These are phyloP conservation scores for Synergus itoensis DNA, from an alignment of 2,888 invertebrate species.

Conservation along the genomic window DNA sequence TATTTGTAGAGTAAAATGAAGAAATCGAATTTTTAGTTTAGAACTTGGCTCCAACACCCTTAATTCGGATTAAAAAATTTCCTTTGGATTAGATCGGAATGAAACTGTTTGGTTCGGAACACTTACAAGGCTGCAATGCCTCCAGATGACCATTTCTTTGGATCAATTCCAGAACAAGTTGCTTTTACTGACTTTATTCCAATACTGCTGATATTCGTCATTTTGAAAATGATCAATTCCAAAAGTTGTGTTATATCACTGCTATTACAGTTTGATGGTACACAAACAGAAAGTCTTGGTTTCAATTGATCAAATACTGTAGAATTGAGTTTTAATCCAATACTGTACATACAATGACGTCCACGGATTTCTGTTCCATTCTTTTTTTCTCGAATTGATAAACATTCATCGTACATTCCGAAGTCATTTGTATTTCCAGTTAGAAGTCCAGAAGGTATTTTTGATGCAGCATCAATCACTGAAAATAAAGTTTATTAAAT, in stretches of 20 bases:
- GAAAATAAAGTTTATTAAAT: neutral
- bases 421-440: constrained; percentile 76
- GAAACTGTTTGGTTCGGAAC: neutral
- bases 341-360: constrained; percentile 74
- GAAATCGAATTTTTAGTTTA: too few relatives aligned
- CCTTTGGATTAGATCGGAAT: too few relatives aligned
- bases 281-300: constrained; percentile 67
- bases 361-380: constrained; percentile 70
- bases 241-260: constrained; percentile 63
- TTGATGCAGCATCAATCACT: constrained; percentile 25
- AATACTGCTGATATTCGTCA: constrained; percentile 18
- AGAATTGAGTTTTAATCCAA: neutral
- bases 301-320: constrained; percentile 52
- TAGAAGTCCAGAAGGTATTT: constrained; percentile 72
- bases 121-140: constrained; percentile 56
- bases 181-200: neutral
- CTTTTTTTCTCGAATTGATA: constrained; percentile 56
- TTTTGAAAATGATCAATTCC: constrained; percentile 17
- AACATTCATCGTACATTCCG: constrained; percentile 78
- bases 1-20: too few relatives aligned
- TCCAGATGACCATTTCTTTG: constrained; percentile 51
- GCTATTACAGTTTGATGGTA: constrained; percentile 76
- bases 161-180: constrained; percentile 51
- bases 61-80: too few relatives aligned
- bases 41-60: too few relatives aligned